These are phyloP conservation scores for Stenopsyche tienmushanensis DNA, from an alignment of 1,140 invertebrate species.

Conservation along the genomic window DNA sequence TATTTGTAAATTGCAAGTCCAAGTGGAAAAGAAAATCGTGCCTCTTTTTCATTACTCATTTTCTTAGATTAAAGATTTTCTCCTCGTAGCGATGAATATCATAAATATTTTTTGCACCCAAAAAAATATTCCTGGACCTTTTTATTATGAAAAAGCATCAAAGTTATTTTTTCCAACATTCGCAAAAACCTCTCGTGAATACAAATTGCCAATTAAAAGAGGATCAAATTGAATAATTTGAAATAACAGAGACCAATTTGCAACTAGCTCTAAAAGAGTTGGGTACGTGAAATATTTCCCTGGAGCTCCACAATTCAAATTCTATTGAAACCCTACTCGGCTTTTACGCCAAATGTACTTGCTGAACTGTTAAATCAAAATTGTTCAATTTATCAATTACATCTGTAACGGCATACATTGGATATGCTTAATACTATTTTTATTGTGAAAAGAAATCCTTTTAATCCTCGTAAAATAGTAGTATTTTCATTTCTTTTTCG, in stretches of 20 bases:
- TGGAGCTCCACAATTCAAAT: not conserved
- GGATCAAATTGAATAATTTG: conserved; percentile 31
- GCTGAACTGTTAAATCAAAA: too few relatives aligned
- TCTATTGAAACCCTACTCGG: not conserved
- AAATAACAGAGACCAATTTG: conserved; percentile 14
- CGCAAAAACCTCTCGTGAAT: conserved; percentile 21
- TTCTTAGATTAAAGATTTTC: not conserved
- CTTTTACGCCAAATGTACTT: too few relatives aligned
- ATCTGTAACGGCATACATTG: too few relatives aligned
- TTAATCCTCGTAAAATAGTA: too few relatives aligned
- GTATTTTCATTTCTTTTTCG: too few relatives aligned
- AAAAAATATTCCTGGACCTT: not conserved
- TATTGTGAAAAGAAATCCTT: too few relatives aligned
- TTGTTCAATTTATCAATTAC: too few relatives aligned
- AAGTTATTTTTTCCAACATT: not conserved
- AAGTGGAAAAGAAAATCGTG: too few relatives aligned
- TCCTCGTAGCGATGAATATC: not conserved
- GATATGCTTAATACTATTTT: too few relatives aligned
- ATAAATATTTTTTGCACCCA: not conserved
- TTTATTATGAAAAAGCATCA: not conserved
- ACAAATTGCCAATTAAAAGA: conserved; percentile 27
- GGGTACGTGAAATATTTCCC: not conserved
- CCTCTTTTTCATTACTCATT: not conserved
- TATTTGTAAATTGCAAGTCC: too few relatives aligned
- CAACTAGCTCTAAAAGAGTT: conserved; percentile 11